phyloP scores from a whole-genome alignment of 1,140 invertebrate species.

The Metopolophium dirhodum region DNA sequence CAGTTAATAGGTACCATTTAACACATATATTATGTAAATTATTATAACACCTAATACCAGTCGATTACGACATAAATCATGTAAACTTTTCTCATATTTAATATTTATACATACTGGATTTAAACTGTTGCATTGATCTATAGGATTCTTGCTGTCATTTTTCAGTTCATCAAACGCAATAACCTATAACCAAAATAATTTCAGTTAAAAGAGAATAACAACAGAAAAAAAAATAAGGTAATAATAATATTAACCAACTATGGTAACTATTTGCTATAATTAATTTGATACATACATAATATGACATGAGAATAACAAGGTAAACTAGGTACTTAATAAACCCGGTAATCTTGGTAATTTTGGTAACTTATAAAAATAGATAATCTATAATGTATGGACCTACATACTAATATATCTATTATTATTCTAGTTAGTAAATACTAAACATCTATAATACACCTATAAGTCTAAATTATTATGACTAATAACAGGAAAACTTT shows the following conservation, averaged over 20 bases:
- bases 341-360: neutral
- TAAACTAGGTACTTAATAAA: neutral
- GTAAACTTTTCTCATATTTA: neutral
- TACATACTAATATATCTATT: neutral
- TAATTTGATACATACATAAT: neutral
- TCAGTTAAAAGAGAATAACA: neutral
- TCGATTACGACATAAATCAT: neutral
- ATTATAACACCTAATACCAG: no score
- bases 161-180: slow-evolving; percentile 99
- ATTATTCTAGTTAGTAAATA: neutral
- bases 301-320: neutral
- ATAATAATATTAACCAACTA: neutral
- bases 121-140: slow-evolving; percentile 97
- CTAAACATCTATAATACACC: no score
- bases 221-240: neutral
- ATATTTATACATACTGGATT: slow-evolving; percentile 84
- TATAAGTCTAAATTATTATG: no score
- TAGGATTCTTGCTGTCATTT: slow-evolving; percentile 99
- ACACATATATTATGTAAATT: no score
- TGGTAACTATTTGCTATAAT: neutral
- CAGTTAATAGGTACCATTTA: no score
- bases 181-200: slow-evolving; percentile 67
- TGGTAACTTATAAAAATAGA: neutral
- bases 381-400: neutral
- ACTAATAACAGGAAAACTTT: no score